Evolutionary conservation across 1,140 invertebrate species (phyloP).

Genomic region (Listronotus oregonensis): DNA sequence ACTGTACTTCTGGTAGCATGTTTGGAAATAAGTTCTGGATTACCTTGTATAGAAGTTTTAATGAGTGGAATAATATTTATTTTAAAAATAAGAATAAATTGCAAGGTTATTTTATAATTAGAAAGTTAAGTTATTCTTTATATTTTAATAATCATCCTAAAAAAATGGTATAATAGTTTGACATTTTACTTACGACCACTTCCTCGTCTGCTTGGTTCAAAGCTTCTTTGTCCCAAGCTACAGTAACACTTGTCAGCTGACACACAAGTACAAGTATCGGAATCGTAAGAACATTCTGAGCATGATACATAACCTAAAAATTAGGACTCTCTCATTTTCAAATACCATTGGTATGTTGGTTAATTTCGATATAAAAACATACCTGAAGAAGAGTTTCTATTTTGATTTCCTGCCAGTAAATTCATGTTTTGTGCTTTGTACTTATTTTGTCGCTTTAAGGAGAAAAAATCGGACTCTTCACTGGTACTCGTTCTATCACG

Average conservation of each 20-base stretch:
- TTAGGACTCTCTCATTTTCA: no score
- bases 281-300: slow-evolving; percentile 83
- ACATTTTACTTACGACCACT: neutral
- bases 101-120: no score
- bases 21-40: no score
- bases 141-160: no score
- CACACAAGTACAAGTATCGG: slow-evolving; percentile 75
- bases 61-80: no score
- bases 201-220: slow-evolving; percentile 4
- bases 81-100: no score
- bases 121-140: no score
- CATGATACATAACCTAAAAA: slow-evolving; percentile 75
- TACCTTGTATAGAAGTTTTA: no score
- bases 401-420: slow-evolving; percentile 54
- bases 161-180: no score
- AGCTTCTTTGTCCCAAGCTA: slow-evolving; percentile 59
- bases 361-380: neutral
- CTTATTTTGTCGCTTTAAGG: slow-evolving; percentile 51
- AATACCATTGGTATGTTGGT: neutral
- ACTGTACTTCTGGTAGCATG: no score
- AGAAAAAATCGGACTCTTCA: slow-evolving; percentile 71
- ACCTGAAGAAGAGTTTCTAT: slow-evolving; percentile 69
- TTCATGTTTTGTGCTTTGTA: slow-evolving; percentile 22
- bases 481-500: slow-evolving; percentile 63
- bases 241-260: slow-evolving; percentile 80